phyloP scores from a whole-genome alignment of 2,113 vertebrate species.

The Proteles cristata region DNA sequence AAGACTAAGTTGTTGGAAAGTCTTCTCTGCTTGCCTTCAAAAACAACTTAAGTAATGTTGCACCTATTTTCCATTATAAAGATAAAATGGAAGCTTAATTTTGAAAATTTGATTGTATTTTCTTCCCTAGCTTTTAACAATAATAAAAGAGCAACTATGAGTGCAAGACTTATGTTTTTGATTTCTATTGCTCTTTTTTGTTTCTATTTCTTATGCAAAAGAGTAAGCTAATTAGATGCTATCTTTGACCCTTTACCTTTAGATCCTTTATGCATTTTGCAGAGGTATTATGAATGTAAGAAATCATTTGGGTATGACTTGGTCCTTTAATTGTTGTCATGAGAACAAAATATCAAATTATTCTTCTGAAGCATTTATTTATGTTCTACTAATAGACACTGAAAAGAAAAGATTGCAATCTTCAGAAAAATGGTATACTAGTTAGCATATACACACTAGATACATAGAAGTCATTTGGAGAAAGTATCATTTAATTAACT shows the following conservation, averaged over 20 bases:
- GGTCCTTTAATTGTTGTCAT: neutral
- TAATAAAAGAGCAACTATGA: neutral
- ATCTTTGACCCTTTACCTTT: neutral
- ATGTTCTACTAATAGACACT: neutral
- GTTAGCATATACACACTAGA: neutral
- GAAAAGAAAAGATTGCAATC: neutral
- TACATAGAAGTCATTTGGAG: neutral
- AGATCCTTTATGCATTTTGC: neutral
- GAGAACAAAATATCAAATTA: neutral
- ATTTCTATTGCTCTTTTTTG: neutral
- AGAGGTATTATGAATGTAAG: neutral
- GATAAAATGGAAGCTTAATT: neutral
- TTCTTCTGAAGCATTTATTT: slow-evolving; percentile 1
- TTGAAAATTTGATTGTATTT: neutral
- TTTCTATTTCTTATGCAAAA: neutral
- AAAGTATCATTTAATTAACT: slow-evolving; percentile 32
- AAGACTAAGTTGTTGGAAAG: neutral
- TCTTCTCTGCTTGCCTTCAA: neutral
- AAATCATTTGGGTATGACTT: slow-evolving; percentile 11
- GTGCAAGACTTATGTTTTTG: neutral
- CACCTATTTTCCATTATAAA: neutral
- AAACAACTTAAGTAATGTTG: neutral
- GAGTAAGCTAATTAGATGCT: neutral
- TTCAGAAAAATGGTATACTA: neutral
- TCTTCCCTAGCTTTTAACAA: neutral